phyloP scores from a whole-genome alignment of 2,797 vertebrate species.

The Acanthurus leucopareius region DNA sequence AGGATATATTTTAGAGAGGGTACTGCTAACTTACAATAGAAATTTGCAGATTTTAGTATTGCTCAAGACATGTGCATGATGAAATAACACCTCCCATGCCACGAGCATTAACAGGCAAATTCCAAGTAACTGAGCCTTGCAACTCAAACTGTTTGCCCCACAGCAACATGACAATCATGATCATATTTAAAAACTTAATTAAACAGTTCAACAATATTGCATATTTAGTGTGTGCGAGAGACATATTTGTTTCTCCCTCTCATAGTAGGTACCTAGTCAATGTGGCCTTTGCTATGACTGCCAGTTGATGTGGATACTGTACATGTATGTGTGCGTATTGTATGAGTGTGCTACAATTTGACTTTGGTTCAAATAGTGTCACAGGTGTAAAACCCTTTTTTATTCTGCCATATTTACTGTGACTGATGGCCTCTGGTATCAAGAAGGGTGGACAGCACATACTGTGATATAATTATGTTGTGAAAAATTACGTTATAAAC shows the following conservation, averaged over 20 bases:
- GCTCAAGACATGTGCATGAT: not conserved
- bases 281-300: constrained; percentile 37
- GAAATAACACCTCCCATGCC: not conserved
- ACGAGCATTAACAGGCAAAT: too few species aligned
- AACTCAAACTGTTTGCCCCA: too few species aligned
- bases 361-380: constrained; percentile 3
- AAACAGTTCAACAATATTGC: constrained; percentile 1
- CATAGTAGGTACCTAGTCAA: constrained; percentile 33
- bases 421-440: not conserved
- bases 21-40: not conserved
- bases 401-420: not conserved
- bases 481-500: not conserved
- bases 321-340: not conserved
- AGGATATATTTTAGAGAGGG: not conserved
- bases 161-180: too few species aligned
- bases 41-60: not conserved
- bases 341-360: not conserved
- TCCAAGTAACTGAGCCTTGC: too few species aligned
- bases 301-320: constrained; percentile 58
- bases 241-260: not conserved
- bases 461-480: not conserved
- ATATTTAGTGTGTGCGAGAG: constrained; percentile 12
- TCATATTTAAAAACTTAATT: too few species aligned
- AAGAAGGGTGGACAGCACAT: too few species aligned
- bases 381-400: not conserved